These are phyloP conservation scores for Exocentrus adspersus DNA, from an alignment of 2,888 invertebrate genomes.

Conservation along the genomic window DNA sequence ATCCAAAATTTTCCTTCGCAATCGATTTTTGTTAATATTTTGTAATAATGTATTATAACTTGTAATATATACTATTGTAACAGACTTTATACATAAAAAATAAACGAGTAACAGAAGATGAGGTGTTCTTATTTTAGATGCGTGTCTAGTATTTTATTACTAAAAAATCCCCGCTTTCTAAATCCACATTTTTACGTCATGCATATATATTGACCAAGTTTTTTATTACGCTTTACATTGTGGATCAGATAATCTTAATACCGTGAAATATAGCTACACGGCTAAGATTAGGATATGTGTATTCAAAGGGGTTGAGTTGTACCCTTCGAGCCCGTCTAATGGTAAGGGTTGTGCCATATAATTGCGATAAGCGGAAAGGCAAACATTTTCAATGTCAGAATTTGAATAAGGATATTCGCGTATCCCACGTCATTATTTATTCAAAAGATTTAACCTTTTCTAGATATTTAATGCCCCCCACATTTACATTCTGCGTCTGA, in stretches of 20 bases:
- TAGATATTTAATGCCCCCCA: no score
- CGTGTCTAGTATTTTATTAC: no score
- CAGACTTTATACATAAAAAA: conserved; percentile 48
- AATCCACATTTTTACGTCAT: background rate
- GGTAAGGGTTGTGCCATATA: conserved; percentile 42
- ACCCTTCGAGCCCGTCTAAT: conserved; percentile 42
- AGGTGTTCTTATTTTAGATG: no score
- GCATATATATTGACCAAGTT: background rate
- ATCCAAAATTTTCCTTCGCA: conserved; percentile 24
- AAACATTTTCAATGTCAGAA: conserved; percentile 44
- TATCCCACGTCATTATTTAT: conserved; percentile 27
- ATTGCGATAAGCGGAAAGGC: conserved; percentile 45
- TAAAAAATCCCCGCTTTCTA: background rate
- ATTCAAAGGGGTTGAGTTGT: conserved; percentile 40
- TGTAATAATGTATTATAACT: conserved; percentile 50
- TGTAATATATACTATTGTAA: conserved; percentile 49
- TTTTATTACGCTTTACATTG: conserved; percentile 21
- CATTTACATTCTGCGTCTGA: no score
- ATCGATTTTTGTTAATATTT: conserved; percentile 36
- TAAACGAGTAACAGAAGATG: conserved; percentile 3
- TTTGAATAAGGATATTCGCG: conserved; percentile 43
- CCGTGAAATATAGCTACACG: conserved; percentile 50
- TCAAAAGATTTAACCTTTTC: conserved; percentile 23
- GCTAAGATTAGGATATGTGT: conserved; percentile 45
- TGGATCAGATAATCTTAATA: conserved; percentile 48